Conservation (phyloP, 2,797 vertebrate species). For the Huso huso region DNA sequence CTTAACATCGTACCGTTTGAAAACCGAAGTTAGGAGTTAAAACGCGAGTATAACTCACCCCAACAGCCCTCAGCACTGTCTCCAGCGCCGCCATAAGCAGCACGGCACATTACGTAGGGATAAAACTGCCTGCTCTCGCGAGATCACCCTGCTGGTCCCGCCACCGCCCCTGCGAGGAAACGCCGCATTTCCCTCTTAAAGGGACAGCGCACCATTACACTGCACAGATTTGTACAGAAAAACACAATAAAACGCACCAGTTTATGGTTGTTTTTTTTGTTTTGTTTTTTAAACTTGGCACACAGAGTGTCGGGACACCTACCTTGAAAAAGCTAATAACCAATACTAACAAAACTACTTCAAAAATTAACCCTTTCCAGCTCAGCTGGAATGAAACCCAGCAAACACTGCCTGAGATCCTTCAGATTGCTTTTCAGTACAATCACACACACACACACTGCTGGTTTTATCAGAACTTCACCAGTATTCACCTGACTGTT, state of each 20-base stretch:
- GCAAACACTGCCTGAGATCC: no score
- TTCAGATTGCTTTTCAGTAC: no score
- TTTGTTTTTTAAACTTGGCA: background rate
- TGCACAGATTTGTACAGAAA: no score
- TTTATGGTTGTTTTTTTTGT: background rate
- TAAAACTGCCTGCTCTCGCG: slow-evolving; percentile 72
- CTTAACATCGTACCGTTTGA: background rate
- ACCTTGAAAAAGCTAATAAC: no score
- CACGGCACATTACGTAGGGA: slow-evolving; percentile 99
- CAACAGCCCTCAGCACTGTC: slow-evolving; percentile 99
- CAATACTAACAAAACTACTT: no score
- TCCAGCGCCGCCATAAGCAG: slow-evolving; percentile 99
- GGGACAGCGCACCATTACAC: background rate
- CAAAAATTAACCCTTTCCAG: no score
- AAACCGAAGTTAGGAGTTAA: background rate
- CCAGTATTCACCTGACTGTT: no score
- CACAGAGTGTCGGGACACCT: no score
- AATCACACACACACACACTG: no score
- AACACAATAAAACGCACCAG: no score
- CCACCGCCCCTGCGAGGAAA: slow-evolving; percentile 5
- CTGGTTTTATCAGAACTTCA: no score
- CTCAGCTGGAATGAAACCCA: no score
- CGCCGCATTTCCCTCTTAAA: background rate
- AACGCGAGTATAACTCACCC: slow-evolving; percentile 72
- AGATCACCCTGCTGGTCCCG: slow-evolving; percentile 44